A percentile compares a stretch with the other conserved stretches of the same genome.
phyloP scores from a whole-genome alignment of 2,888 invertebrate species.

The Nomada ferruginata region DNA sequence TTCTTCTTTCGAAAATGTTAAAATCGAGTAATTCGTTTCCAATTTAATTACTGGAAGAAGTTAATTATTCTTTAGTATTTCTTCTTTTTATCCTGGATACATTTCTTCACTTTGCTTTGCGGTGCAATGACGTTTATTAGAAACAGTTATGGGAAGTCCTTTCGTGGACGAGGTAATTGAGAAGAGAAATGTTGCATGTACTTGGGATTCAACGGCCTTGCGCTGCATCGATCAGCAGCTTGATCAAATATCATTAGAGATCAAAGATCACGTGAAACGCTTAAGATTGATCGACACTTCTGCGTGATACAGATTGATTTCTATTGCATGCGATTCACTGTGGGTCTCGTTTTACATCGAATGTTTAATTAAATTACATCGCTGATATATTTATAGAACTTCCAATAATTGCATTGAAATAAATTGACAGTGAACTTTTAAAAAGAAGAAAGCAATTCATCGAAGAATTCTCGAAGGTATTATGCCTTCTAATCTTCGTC shows the following conservation, averaged over 20 bases:
- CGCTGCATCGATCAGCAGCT: slow-evolving; percentile 12
- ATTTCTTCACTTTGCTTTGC: background rate
- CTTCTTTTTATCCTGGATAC: background rate
- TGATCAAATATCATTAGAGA: slow-evolving; percentile 8
- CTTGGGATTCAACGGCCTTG: slow-evolving; percentile 53
- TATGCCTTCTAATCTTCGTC: no score
- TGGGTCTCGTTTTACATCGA: background rate
- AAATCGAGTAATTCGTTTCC: background rate
- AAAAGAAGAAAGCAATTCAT: no score
- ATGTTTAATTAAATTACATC: no score
- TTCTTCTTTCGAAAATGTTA: background rate
- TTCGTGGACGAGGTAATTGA: slow-evolving; percentile 11
- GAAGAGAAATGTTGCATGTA: slow-evolving; percentile 17
- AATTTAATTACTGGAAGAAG: background rate
- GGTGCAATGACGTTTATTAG: background rate
- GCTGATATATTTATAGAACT: background rate
- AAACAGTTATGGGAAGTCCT: background rate
- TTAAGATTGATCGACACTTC: slow-evolving; percentile 8
- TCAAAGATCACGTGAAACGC: slow-evolving; percentile 44
- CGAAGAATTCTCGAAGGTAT: no score
- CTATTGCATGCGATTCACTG: background rate
- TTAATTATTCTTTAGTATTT: background rate
- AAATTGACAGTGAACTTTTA: background rate
- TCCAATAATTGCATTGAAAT: background rate
- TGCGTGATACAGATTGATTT: slow-evolving; percentile 4